Percentiles rank a stretch among this genome's conserved stretches.
phyloP scores from a whole-genome alignment of 2,888 invertebrate species.

The Apotomis betuletana region DNA sequence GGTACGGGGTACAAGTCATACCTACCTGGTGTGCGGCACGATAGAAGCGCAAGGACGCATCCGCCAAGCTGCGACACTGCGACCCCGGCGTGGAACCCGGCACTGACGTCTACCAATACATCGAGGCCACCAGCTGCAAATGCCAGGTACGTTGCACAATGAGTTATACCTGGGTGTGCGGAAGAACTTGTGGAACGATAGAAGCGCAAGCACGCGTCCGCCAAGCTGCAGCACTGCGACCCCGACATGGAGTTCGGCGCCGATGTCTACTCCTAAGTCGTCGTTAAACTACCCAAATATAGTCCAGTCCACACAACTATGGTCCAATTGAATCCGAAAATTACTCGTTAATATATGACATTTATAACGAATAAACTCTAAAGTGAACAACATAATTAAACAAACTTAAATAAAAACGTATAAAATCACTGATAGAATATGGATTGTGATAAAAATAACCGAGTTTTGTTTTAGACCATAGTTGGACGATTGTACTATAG shows the following conservation, averaged over 20 bases:
- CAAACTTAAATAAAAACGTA: no score
- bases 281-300: no score
- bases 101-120: slow-evolving; percentile 88
- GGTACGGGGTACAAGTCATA: slow-evolving; percentile 87
- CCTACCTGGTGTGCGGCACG: slow-evolving; percentile 91
- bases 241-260: slow-evolving; percentile 87
- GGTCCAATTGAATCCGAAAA: no score
- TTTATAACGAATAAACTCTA: no score
- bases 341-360: no score
- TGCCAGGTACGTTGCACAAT: slow-evolving; percentile 77
- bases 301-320: no score
- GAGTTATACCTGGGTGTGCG: no score
- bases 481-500: no score
- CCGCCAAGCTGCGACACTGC: slow-evolving; percentile 87
- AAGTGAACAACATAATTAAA: no score
- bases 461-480: no score
- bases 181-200: slow-evolving; percentile 48
- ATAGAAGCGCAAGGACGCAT: slow-evolving; percentile 84
- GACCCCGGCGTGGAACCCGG: slow-evolving; percentile 88
- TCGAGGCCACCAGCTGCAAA: slow-evolving; percentile 90
- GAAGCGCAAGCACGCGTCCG: slow-evolving; percentile 85
- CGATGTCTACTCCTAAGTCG: slow-evolving; percentile 89
- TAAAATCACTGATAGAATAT: no score
- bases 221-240: slow-evolving; percentile 89
- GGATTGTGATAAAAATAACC: no score